Percentiles rank a stretch among this genome's conserved stretches.
These are phyloP conservation scores for Poecile atricapillus DNA, from an alignment of 2,113 vertebrate genomes.

Conservation along the genomic window DNA sequence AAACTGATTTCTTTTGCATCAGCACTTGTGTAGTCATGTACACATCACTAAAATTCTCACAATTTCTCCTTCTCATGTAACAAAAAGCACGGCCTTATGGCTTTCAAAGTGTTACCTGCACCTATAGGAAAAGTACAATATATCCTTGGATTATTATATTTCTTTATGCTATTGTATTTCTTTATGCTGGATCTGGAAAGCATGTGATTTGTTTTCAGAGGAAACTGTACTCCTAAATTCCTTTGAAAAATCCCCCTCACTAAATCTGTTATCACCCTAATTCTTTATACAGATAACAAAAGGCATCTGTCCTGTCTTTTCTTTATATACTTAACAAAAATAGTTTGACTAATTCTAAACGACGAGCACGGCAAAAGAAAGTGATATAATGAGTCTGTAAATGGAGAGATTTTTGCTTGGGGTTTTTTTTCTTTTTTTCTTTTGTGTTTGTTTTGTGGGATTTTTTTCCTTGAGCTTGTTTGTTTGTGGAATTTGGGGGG, in stretches of 20 bases:
- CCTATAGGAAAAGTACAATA: background rate
- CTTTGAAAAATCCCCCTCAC: background rate
- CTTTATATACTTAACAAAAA: background rate
- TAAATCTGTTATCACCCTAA: background rate
- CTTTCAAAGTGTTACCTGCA: background rate
- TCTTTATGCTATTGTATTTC: background rate
- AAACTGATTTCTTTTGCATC: background rate
- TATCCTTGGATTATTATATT: background rate
- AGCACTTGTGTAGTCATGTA: background rate
- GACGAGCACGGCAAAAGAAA: background rate
- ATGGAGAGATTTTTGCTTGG: background rate
- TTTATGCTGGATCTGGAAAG: background rate
- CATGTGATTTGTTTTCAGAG: conserved; percentile 12
- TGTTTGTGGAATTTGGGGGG: background rate
- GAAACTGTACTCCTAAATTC: background rate
- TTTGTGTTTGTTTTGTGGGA: rapidly evolving
- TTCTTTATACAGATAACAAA: background rate
- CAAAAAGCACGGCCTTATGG: background rate
- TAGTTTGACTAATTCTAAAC: background rate
- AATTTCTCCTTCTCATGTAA: background rate
- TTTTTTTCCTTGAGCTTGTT: rapidly evolving
- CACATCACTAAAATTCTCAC: background rate
- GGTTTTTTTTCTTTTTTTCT: too few relatives aligned
- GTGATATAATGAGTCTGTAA: background rate
- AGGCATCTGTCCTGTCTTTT: background rate